Base-by-base conservation (phyloP, 2,797 vertebrate species). In the Hylomyscus alleni region DNA sequence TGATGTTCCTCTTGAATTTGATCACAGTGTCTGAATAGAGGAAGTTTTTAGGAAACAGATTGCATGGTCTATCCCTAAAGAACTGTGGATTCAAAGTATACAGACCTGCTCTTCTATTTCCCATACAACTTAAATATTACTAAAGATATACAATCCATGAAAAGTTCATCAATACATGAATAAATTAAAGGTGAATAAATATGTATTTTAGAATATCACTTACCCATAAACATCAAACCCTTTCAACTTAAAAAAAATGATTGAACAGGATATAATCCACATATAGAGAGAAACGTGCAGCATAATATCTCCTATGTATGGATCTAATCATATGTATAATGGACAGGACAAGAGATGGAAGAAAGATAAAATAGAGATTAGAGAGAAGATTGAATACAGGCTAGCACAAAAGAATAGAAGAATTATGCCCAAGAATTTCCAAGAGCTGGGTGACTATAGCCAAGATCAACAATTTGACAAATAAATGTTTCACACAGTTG, bases 331-430 rank as follows among this genome's bases (percentile, higher is more conserved):
- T 44, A 56, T 17, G 2, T 24, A 56, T 15, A 76, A 56, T 5
- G 26, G 11, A 10, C 13, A 44, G 26, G 14, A n/a, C 14, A 26
- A 44, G 15, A 31, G 11, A 8, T 58, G 2, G 14, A 77, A 65
- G 12, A 12, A 29, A 1, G 24, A 13, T 47, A 50, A 60, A 67
- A 44, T 1, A 0, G 4, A 47, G 4, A 31, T 3, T 31, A 6
- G 26, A 83, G 37, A 40, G 3, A 26, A 73, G 0, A 6, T 20
- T 76, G 2, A 2, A 47, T 37, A n/a, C 6, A 19, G 37, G 12
- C 2, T 22, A 50, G 4, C 3, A 52, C 26, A 60, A 34, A 7
- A 22, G 1, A 62, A 8, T 10, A 3, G 24, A 14, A 44, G 37
- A 67, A 5, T 52, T 19, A 65, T 44, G 22, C 8, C 44, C 13